Evolutionary conservation across 2,113 vertebrate genomes (phyloP).

Genomic region (Anhinga anhinga): DNA sequence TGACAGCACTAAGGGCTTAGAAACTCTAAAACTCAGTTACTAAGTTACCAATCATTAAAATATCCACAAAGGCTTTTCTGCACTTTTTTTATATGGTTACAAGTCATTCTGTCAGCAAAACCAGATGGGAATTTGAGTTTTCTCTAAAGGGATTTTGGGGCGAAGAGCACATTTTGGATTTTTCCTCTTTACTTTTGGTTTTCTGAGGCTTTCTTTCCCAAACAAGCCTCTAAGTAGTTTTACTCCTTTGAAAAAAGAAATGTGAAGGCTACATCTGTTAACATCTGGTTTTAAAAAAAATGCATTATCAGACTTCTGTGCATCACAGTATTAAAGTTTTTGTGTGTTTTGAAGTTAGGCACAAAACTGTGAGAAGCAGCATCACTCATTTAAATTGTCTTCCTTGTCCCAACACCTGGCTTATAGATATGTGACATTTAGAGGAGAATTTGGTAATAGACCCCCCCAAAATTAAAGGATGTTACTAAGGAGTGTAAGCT

Average conservation of each 20-base stretch:
- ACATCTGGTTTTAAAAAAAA: neutral
- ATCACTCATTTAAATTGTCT: neutral
- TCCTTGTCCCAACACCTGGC: neutral
- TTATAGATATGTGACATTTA: neutral
- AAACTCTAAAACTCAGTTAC: neutral
- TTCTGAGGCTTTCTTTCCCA: neutral
- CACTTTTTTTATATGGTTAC: neutral
- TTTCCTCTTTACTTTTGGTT: neutral
- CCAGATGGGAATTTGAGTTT: neutral
- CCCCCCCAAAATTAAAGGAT: rapidly evolving
- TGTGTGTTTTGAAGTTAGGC: neutral
- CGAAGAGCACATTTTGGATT: neutral
- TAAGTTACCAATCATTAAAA: neutral
- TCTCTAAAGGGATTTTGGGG: neutral
- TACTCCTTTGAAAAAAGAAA: neutral
- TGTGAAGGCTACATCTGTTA: neutral
- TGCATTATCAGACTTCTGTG: neutral
- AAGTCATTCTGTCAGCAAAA: neutral
- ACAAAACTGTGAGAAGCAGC: neutral
- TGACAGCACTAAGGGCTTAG: neutral
- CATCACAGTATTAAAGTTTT: neutral
- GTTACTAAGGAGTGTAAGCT: neutral
- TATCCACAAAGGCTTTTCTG: neutral
- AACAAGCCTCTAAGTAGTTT: neutral
- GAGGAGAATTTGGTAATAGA: neutral